Evolutionary conservation across 2,113 vertebrate species (phyloP).

Genomic region (Urocynchramus pylzowi): DNA sequence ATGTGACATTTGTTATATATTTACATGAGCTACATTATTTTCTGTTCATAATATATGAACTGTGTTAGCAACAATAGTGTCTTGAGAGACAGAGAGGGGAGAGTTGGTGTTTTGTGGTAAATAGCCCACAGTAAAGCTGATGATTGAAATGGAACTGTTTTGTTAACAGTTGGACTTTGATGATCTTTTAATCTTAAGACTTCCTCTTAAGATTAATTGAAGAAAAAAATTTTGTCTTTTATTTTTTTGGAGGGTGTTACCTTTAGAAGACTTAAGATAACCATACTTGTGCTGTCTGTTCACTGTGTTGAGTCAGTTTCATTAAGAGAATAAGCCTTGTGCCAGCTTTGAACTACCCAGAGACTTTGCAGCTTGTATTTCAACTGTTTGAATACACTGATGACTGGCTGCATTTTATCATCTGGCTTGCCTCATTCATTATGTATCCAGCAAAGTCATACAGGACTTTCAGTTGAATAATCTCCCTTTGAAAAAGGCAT

Average conservation of each 20-base stretch:
- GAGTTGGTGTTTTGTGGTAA: background rate
- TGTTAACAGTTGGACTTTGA: background rate
- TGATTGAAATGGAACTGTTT: background rate
- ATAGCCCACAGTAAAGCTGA: background rate
- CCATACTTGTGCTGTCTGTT: rapidly evolving
- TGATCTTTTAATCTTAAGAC: too few relatives aligned
- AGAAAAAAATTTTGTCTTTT: background rate
- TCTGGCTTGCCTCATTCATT: background rate
- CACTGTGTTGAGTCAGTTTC: background rate
- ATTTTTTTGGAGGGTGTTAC: background rate
- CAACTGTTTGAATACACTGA: background rate
- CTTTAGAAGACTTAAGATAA: background rate
- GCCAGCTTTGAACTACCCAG: background rate
- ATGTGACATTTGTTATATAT: background rate
- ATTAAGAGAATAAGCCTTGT: background rate
- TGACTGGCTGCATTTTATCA: background rate
- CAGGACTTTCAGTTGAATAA: background rate
- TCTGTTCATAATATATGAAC: background rate
- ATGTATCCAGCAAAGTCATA: background rate
- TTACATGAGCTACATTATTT: background rate
- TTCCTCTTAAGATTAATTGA: background rate
- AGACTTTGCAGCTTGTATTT: background rate
- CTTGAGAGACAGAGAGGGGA: background rate
- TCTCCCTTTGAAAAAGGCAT: background rate
- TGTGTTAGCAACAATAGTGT: background rate